Evolutionary conservation across 2,888 invertebrate genomes (phyloP), one percentile per base, ranked within the genome.

Genomic region (Vesta saturnalis): DNA sequence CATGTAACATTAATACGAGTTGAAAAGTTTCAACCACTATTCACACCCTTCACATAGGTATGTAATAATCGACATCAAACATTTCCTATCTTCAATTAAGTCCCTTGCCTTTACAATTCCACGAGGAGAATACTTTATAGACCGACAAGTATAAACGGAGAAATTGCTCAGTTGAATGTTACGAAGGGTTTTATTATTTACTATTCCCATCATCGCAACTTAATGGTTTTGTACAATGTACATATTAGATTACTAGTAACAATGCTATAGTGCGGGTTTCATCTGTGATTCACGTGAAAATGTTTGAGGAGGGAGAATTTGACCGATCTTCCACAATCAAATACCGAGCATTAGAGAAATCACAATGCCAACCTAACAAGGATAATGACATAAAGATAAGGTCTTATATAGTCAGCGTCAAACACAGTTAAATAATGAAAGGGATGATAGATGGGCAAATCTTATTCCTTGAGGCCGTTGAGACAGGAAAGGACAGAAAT

Each of bases 371-470:
- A 57, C 52, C 69, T 49, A 57, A 58, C 58, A 58, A 61, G 52
- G 67, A 70, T 67, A 67, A 62, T 67, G 60, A 64, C 57, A 19
- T 46, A 35, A 62, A 67, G 73, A 73, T 71, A 71, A 73, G 69
- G 65, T 67, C 65, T 73, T 71, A 73, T 69, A 73, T 61, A 71
- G 69, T 71, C 71, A 64, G 73, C 71, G 71, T 73, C 73, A 71
- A 67, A 68, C 67, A 57, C 64, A 67, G 69, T 63, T 60, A 73
- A 72, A 73, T 73, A 73, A 73, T 71, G 71, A 73, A 73, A 71
- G 69, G 73, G 73, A 71, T 73, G 73, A 73, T 73, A 73, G 73
- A 73, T 73, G 71, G 67, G 59, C 62, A 64, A 71, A 71, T 71
- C 68, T 69, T 71, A 73, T 73, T 71, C 71, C 59, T 66, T 62